These are phyloP conservation scores for Alsophila aescularia DNA, from an alignment of 2,888 invertebrate species.

Conservation along the genomic window DNA sequence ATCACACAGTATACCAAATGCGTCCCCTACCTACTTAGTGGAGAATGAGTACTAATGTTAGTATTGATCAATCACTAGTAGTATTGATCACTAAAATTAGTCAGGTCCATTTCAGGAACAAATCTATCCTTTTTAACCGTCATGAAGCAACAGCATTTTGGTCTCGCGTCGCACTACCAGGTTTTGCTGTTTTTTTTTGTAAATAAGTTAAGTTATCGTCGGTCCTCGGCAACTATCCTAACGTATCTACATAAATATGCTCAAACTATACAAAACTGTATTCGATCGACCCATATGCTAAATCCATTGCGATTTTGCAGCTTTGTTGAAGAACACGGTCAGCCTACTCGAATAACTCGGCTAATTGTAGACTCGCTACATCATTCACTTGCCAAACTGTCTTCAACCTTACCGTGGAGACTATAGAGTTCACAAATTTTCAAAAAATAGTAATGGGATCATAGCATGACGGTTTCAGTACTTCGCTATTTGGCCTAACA, in stretches of 20 bases:
- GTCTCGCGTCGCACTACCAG: no score
- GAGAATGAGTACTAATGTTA: no score
- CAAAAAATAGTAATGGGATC: slow-evolving; percentile 3
- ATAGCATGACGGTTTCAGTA: slow-evolving; percentile 21
- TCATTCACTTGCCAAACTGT: neutral
- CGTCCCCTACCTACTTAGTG: no score
- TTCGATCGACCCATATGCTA: slow-evolving; percentile 33
- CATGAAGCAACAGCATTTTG: no score
- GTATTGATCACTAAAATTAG: no score
- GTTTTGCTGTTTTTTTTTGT: no score
- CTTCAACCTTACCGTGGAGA: slow-evolving; percentile 1
- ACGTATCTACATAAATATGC: neutral
- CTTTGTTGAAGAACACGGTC: slow-evolving; percentile 60
- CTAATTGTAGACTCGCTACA: slow-evolving; percentile 49
- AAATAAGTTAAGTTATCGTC: neutral
- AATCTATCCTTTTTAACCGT: no score
- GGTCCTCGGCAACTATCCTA: neutral
- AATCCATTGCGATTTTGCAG: slow-evolving; percentile 46
- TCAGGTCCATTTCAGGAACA: no score
- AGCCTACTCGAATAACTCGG: slow-evolving; percentile 55
- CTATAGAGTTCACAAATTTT: neutral
- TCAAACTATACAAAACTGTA: slow-evolving; percentile 17
- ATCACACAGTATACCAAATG: no score
- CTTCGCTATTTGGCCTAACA: slow-evolving; percentile 17
- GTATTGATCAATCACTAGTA: no score